Evolutionary conservation across 2,113 vertebrate genomes (phyloP).

Genomic region (Pteropus alecto): DNA sequence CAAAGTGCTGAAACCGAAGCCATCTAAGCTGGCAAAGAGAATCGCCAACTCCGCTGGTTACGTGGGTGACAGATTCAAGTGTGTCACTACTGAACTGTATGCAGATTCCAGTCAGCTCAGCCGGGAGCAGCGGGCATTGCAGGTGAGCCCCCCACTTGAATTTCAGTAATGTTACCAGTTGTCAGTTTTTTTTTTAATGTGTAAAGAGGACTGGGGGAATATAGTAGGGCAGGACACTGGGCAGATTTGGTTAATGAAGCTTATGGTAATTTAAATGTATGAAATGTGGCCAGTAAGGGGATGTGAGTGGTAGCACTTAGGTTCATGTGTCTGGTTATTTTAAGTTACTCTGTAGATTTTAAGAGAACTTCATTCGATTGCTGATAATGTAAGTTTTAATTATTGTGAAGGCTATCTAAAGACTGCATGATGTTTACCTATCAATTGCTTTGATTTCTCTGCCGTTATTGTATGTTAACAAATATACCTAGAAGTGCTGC

Average conservation of each 20-base stretch:
- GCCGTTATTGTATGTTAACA: conserved; percentile 74
- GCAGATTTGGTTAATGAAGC: conserved; percentile 59
- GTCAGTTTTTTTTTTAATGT: conserved; percentile 63
- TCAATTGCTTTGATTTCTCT: conserved; percentile 79
- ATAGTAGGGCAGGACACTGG: conserved; percentile 48
- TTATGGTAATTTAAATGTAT: conserved; percentile 59
- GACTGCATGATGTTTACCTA: conserved; percentile 79
- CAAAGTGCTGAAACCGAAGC: conserved; percentile 88
- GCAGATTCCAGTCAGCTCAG: conserved; percentile 98
- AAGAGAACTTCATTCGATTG: conserved; percentile 64
- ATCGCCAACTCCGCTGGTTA: conserved; percentile 98
- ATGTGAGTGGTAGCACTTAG: conserved; percentile 43
- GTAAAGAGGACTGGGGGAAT: conserved; percentile 38
- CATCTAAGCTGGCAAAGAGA: conserved; percentile 92
- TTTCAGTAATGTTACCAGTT: conserved; percentile 23
- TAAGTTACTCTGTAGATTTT: conserved; percentile 71
- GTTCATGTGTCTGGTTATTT: conserved; percentile 60
- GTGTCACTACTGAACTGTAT: conserved; percentile 97
- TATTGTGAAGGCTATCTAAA: conserved; percentile 70
- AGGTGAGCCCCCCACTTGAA: conserved; percentile 89
- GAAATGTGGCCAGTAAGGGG: conserved; percentile 54
- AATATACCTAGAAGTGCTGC: conserved; percentile 65
- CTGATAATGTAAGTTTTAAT: conserved; percentile 75
- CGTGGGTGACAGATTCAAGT: conserved; percentile 99
- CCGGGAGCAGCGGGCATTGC: conserved; percentile 96